Percentiles rank a stretch among this genome's conserved stretches.
phyloP scores from a whole-genome alignment of 1,140 invertebrate genomes.

The Rhysida immarginata region DNA sequence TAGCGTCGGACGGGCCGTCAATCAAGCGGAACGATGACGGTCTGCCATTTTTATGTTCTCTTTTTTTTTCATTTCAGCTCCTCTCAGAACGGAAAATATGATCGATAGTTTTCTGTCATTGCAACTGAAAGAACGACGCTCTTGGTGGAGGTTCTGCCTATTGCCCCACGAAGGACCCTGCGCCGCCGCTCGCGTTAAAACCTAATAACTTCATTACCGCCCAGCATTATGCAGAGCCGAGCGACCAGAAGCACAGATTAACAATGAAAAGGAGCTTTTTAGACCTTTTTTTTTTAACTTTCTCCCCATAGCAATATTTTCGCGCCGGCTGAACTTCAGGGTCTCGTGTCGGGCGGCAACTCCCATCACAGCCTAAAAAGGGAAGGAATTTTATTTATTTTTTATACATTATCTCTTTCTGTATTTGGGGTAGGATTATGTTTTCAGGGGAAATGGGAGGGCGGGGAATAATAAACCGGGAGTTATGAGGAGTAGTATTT shows the following conservation, averaged over 20 bases:
- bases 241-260: neutral
- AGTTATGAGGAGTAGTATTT: too few relatives aligned
- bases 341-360: too few relatives aligned
- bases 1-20: neutral
- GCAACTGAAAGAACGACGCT: neutral
- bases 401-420: too few relatives aligned
- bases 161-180: neutral
- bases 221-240: neutral
- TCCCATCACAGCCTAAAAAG: too few relatives aligned
- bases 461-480: too few relatives aligned
- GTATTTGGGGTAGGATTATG: too few relatives aligned
- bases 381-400: too few relatives aligned
- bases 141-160: neutral
- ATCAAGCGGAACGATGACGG: neutral
- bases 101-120: slow-evolving; percentile 4
- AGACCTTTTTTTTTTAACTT: too few relatives aligned
- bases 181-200: neutral
- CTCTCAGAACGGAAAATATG: neutral
- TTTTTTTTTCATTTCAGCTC: neutral
- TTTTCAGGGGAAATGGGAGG: too few relatives aligned
- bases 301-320: too few relatives aligned
- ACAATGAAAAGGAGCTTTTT: too few relatives aligned
- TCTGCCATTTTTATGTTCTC: neutral
- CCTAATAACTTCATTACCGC: slow-evolving; percentile 4
- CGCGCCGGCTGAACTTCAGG: too few relatives aligned